Evolutionary conservation across 2,113 vertebrate genomes (phyloP).

Genomic region (Dasyprocta punctata): DNA sequence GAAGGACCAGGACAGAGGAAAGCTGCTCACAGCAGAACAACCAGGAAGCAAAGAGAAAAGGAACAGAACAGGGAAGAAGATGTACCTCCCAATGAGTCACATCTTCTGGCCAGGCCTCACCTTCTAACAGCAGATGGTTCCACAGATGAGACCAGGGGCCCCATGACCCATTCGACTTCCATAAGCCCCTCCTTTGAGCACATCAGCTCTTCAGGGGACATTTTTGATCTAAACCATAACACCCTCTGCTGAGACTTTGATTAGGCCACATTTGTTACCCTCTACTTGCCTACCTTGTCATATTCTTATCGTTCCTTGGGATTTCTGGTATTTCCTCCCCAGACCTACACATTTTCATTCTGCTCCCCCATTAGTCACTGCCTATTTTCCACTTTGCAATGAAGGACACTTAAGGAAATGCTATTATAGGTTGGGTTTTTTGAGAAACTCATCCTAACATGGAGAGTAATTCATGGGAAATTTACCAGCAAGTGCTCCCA

Average conservation of each 20-base stretch:
- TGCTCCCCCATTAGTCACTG: background rate
- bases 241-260: background rate
- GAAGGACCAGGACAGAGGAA: background rate
- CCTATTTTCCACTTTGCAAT: background rate
- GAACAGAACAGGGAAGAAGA: background rate
- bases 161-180: background rate
- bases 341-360: background rate
- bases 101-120: background rate
- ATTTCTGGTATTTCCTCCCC: background rate
- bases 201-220: background rate
- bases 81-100: background rate
- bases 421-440: background rate
- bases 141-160: background rate
- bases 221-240: background rate
- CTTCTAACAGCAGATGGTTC: background rate
- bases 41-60: background rate
- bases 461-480: background rate
- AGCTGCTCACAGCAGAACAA: background rate
- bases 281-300: background rate
- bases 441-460: background rate
- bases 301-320: background rate
- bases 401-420: background rate
- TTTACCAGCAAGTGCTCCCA: background rate
- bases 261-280: background rate
- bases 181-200: background rate